Evolutionary conservation across 2,113 vertebrate genomes (phyloP).

Genomic region (Desmodus rotundus): DNA sequence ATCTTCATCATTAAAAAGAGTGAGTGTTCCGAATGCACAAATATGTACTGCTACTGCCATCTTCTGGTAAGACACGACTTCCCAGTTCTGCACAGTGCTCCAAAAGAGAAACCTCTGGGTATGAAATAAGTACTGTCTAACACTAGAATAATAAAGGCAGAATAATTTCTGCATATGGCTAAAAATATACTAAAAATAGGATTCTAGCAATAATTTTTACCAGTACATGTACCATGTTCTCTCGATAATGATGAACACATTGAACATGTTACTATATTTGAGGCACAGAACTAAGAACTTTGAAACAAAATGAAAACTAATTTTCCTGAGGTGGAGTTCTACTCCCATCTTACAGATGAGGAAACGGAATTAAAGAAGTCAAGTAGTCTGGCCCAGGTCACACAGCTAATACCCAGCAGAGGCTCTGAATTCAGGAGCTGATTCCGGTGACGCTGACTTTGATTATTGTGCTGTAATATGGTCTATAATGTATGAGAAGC

Average conservation of each 20-base stretch:
- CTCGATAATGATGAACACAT: not conserved
- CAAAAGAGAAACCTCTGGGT: not conserved
- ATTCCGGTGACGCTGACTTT: not conserved
- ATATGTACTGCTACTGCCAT: constrained; percentile 62
- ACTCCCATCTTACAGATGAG: not conserved
- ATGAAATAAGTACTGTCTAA: not conserved
- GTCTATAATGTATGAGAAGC: not conserved
- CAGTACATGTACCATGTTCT: not conserved
- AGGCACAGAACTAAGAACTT: not conserved
- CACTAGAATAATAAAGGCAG: not conserved
- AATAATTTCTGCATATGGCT: not conserved
- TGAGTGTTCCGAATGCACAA: not conserved
- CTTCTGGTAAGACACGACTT: constrained; percentile 65
- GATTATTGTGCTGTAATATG: not conserved
- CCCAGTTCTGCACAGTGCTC: not conserved
- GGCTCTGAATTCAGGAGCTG: not conserved
- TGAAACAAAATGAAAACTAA: not conserved
- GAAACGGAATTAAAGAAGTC: not conserved
- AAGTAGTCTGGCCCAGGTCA: not conserved
- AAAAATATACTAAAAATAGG: not conserved
- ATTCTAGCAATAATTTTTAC: not conserved
- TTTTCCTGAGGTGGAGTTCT: not conserved
- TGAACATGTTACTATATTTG: not conserved
- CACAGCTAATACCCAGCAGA: not conserved
- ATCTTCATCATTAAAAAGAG: not conserved